Evolutionary conservation across 2,888 invertebrate genomes (phyloP), one percentile per base, ranked within the genome.

Genomic region (Microchrysa polita): DNA sequence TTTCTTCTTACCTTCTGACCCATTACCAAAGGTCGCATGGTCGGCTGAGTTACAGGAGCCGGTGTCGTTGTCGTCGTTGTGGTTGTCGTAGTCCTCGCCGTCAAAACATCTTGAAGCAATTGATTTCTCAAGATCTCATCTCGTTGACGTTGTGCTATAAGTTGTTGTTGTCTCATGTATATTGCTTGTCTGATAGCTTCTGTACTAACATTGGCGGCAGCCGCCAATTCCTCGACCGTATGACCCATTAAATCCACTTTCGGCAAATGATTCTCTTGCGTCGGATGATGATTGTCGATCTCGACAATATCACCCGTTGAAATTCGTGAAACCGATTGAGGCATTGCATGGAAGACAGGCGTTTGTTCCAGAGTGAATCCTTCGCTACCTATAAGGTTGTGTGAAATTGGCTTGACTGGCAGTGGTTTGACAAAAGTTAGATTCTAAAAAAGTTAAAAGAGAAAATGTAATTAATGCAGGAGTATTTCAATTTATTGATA

Each of bases 181-280:
- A 94, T 90, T 0, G 93, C 93, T 10, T 92, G 90, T 79, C 93
- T 91, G 2, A 94, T 88, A 7, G 92, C 91, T 74, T 92, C 92
- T 81, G 92, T 90, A 0, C 92, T 92, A 22, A 93, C 90, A 80
- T 94, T 94, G 16, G 92, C 92, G 5, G 91, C 91, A 74, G 90
- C 89, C 0, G 92, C 88, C 48, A 88, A 82, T 61, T 87, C 86
- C 75, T 88, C 83, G 0, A 84, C 81, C 1, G 88, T 87, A n/a
- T 86, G 85, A 57, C 85, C 85, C 85, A 86, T 86, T 22, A 81
- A 71, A 74, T 79, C 76, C 14, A 78, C 74, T 42, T 74, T 72
- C 0, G 78, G 78, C 23, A 76, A 10, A 57, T 73, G 73, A 60
- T 48, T 22, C 16, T 73, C 7, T 20, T 23, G 61, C 16, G 76